A percentile compares a stretch with the other conserved stretches of the same genome.
phyloP scores from a whole-genome alignment of 2,797 vertebrate species.

The Manis pentadactyla region DNA sequence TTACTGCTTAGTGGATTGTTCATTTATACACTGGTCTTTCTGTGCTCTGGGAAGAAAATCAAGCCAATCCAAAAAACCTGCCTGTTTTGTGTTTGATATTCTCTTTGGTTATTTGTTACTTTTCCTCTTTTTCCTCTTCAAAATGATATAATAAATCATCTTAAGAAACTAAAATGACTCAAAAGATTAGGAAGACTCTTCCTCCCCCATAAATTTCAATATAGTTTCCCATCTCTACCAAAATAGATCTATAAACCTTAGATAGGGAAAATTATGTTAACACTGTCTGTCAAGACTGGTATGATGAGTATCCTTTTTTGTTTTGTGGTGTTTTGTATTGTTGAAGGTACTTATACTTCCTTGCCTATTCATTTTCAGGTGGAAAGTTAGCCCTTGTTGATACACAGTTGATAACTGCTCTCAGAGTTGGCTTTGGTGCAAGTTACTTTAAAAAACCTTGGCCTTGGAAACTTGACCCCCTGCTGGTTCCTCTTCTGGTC shows the following conservation, averaged over 20 bases:
- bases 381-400: background rate
- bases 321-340: background rate
- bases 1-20: background rate
- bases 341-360: background rate
- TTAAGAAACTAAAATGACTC: constrained; percentile 26
- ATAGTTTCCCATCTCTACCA: background rate
- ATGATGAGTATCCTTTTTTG: background rate
- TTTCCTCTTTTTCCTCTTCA: background rate
- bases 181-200: background rate
- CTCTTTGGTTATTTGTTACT: constrained; percentile 13
- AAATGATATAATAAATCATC: constrained; percentile 2
- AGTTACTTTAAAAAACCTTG: background rate
- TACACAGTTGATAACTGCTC: background rate
- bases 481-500: background rate
- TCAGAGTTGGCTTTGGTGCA: background rate
- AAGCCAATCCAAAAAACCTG: background rate
- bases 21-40: constrained; percentile 9
- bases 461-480: background rate
- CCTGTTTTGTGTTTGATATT: background rate
- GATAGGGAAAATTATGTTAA: constrained; percentile 42
- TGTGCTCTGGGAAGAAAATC: background rate
- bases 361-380: background rate
- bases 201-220: background rate
- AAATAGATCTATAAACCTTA: background rate
- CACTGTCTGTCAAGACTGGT: background rate